phyloP scores from a whole-genome alignment of 2,113 vertebrate species.

The Myrmecobius fasciatus region DNA sequence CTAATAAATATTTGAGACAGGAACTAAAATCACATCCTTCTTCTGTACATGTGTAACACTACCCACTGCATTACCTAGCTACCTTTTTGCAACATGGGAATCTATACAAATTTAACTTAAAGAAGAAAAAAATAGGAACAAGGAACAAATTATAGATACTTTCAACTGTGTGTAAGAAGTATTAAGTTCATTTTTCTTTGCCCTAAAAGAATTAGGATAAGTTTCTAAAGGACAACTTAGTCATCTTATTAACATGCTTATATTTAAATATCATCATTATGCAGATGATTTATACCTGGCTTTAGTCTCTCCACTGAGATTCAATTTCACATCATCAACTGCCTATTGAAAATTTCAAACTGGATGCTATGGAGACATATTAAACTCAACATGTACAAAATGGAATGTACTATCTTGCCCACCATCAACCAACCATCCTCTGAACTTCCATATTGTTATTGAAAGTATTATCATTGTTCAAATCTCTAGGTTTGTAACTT shows the following conservation, averaged over 20 bases:
- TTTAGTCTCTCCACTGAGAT: neutral
- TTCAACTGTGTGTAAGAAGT: neutral
- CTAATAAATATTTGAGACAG: neutral
- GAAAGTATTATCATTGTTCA: neutral
- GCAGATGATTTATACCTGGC: neutral
- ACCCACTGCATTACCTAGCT: neutral
- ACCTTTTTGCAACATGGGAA: neutral
- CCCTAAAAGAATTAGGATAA: neutral
- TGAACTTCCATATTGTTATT: neutral
- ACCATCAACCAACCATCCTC: neutral
- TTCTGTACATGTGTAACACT: no score
- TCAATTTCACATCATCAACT: neutral
- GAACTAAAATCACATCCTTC: no score
- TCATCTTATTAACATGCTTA: neutral
- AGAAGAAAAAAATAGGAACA: neutral
- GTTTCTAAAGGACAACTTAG: neutral
- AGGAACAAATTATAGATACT: neutral
- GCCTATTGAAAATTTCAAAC: neutral
- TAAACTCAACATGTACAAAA: neutral
- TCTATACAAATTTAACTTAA: neutral
- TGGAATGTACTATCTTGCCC: neutral
- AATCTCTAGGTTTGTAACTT: neutral
- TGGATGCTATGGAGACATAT: neutral
- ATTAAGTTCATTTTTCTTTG: neutral
- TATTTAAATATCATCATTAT: neutral